These are phyloP conservation scores for Drosophila planitibia DNA, from an alignment of 2,888 invertebrate species.

Conservation along the genomic window DNA sequence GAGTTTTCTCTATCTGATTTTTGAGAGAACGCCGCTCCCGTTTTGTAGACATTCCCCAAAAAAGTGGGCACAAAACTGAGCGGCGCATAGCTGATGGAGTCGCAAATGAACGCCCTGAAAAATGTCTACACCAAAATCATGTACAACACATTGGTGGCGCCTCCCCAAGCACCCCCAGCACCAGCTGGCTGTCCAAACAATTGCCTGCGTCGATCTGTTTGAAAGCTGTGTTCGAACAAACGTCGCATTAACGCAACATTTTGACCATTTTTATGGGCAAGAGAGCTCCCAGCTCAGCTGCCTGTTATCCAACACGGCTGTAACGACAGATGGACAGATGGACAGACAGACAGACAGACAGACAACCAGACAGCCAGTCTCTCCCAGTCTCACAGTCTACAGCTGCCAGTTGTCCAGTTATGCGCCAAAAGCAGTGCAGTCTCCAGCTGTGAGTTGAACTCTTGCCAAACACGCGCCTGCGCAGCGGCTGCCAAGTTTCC, in stretches of 20 bases:
- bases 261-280: constrained; percentile 67
- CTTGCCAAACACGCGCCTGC: constrained; percentile 72
- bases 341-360: constrained; percentile 9
- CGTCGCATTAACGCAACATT: constrained; percentile 80
- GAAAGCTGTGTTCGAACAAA: constrained; percentile 78
- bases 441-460: constrained; percentile 78
- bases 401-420: constrained; percentile 64
- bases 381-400: constrained; percentile 12
- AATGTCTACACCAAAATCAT: constrained; percentile 57
- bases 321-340: constrained; percentile 15
- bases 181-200: constrained; percentile 65
- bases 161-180: constrained; percentile 17
- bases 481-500: constrained; percentile 50
- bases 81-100: constrained; percentile 58
- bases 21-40: constrained; percentile 12
- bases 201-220: constrained; percentile 77
- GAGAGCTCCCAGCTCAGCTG: constrained; percentile 67
- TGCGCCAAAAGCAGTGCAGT: constrained; percentile 79
- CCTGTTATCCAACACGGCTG: constrained; percentile 77
- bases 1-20: not conserved
- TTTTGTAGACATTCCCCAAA: constrained; percentile 19
- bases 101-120: constrained; percentile 54
- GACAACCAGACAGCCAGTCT: constrained; percentile 7
- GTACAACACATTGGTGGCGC: constrained; percentile 28
- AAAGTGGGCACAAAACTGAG: constrained; percentile 36